Evolutionary conservation across 2,797 vertebrate species (phyloP).

Genomic region (Chaetodon trifasciatus): DNA sequence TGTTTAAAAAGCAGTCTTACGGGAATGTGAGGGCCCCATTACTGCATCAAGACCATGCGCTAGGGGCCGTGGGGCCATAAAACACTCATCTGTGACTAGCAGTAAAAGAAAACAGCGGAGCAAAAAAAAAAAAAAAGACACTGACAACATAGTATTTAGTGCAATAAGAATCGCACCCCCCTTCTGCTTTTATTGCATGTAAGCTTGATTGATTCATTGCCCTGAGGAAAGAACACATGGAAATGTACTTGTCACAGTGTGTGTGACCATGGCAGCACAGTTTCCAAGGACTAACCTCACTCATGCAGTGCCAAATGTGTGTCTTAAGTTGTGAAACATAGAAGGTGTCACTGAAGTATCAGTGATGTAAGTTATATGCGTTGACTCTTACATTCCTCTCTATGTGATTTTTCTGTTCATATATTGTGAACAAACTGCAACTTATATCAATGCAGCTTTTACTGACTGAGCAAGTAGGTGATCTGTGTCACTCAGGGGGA

Average conservation of each 20-base stretch:
- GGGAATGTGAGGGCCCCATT: slow-evolving; percentile 75
- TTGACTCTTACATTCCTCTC: background rate
- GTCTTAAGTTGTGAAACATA: slow-evolving; percentile 26
- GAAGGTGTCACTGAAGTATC: slow-evolving; percentile 28
- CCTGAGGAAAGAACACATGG: slow-evolving; percentile 65
- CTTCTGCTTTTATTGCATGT: slow-evolving; percentile 79
- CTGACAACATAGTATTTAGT: slow-evolving; percentile 77
- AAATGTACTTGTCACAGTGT: slow-evolving; percentile 72
- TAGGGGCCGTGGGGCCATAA: slow-evolving; percentile 71
- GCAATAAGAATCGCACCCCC: slow-evolving; percentile 77
- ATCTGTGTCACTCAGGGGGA: slow-evolving; percentile 4
- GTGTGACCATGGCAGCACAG: slow-evolving; percentile 59
- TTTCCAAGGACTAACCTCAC: slow-evolving; percentile 56
- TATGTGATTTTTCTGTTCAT: slow-evolving; percentile 2
- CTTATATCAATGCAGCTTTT: background rate
- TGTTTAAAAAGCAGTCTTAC: slow-evolving; percentile 76
- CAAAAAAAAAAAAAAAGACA: slow-evolving; percentile 51
- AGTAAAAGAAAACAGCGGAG: slow-evolving; percentile 71
- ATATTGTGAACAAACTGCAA: slow-evolving; percentile 3
- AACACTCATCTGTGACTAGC: slow-evolving; percentile 79
- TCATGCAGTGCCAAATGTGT: slow-evolving; percentile 45
- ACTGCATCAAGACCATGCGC: slow-evolving; percentile 62
- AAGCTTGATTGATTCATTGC: slow-evolving; percentile 81
- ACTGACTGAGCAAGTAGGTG: background rate
- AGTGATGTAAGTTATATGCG: background rate